Percentiles rank a stretch among this genome's conserved stretches.
phyloP scores from a whole-genome alignment of 2,797 vertebrate species.

The Mastacembelus armatus region DNA sequence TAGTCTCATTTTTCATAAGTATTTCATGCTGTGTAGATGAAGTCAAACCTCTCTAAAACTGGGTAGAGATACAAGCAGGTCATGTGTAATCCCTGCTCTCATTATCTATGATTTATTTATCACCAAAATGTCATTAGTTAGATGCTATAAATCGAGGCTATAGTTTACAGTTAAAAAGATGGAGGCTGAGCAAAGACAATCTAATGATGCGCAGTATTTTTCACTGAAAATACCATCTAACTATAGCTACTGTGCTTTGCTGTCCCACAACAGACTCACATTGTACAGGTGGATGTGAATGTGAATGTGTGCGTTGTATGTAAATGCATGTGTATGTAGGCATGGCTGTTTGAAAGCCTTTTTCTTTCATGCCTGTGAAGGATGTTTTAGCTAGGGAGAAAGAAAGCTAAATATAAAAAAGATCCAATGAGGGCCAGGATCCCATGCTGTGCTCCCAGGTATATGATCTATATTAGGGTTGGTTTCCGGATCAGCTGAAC shows the following conservation, averaged over 20 bases:
- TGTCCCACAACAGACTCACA: neutral
- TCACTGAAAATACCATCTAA: conserved; percentile 10
- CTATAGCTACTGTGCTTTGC: neutral
- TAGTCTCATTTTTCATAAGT: conserved; percentile 58
- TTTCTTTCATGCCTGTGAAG: conserved; percentile 29
- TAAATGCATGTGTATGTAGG: neutral
- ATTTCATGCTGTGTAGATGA: conserved; percentile 40
- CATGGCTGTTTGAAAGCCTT: conserved; percentile 2
- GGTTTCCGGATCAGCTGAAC: conserved; percentile 63
- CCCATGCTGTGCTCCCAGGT: conserved; percentile 62
- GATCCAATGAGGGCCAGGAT: conserved; percentile 64
- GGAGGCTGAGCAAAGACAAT: neutral
- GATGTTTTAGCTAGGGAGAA: conserved; percentile 27
- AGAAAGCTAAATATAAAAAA: conserved; percentile 35
- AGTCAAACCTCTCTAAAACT: conserved; percentile 21
- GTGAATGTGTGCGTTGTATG: neutral
- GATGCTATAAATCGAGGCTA: conserved; percentile 9
- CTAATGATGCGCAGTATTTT: neutral
- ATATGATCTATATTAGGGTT: conserved; percentile 71
- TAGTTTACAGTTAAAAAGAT: conserved; percentile 3
- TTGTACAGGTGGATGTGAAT: neutral
- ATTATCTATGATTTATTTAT: conserved; percentile 35
- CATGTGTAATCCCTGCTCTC: conserved; percentile 1
- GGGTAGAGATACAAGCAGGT: conserved; percentile 13
- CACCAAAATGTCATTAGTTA: conserved; percentile 13